Evolutionary conservation across 2,113 vertebrate species (phyloP).

Genomic region (Lota lota): DNA sequence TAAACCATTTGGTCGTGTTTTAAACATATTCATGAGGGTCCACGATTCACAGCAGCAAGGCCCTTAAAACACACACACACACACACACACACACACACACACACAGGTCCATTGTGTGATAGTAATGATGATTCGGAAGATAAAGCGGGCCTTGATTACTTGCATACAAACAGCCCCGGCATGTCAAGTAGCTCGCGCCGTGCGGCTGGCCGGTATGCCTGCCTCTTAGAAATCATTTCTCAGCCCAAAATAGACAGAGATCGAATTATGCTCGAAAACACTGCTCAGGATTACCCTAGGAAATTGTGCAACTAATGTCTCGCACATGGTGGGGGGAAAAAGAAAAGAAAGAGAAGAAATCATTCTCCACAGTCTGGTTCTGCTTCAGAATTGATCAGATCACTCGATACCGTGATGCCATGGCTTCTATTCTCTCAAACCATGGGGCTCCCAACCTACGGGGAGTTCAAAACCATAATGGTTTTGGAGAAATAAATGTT

Average conservation of each 20-base stretch:
- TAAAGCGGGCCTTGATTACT: constrained; percentile 64
- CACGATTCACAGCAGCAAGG: too few species aligned
- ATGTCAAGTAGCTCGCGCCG: background rate
- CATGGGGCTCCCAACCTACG: constrained; percentile 21
- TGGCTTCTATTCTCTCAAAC: constrained; percentile 53
- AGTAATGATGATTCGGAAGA: constrained; percentile 62
- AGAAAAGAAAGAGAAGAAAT: constrained; percentile 45
- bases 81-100: constrained; percentile 45
- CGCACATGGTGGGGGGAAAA: too few species aligned
- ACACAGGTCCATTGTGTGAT: constrained; percentile 65
- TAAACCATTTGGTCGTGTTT: too few species aligned
- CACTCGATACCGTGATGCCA: constrained; percentile 50
- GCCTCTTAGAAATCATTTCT: constrained; percentile 25
- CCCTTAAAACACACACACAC: too few species aligned
- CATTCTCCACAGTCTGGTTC: constrained; percentile 51
- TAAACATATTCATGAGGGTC: too few species aligned
- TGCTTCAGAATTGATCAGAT: constrained; percentile 55
- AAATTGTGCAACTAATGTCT: too few species aligned
- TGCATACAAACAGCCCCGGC: constrained; percentile 40
- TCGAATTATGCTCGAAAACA: too few species aligned
- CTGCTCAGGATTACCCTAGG: constrained; percentile 18
- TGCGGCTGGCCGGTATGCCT: constrained; percentile 38
- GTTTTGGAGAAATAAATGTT: constrained; percentile 63
- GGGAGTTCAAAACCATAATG: constrained; percentile 58
- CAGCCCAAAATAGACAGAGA: constrained; percentile 25